Percentiles rank a stretch among this genome's conserved stretches.
Evolutionary conservation across 2,888 invertebrate genomes (phyloP).

Genomic region (Balanococcus diminutus): DNA sequence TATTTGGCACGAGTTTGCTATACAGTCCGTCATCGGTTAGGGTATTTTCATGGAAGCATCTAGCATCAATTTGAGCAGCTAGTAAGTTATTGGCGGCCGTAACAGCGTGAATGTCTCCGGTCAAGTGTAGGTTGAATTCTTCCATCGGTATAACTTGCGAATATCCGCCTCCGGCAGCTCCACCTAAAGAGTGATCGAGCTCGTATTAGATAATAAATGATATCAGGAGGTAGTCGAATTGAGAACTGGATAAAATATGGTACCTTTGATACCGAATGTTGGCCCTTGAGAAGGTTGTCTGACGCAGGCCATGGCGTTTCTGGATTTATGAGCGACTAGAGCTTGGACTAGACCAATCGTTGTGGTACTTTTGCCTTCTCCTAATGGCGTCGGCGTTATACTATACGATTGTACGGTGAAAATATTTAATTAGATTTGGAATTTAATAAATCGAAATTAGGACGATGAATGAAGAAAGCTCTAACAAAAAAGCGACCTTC

Average conservation of each 20-base stretch:
- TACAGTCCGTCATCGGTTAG: constrained; percentile 86
- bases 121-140: constrained; percentile 97
- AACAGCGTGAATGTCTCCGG: constrained; percentile 98
- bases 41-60: constrained; percentile 95
- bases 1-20: constrained; percentile 83
- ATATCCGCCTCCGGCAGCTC: constrained; percentile 98
- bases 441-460: too few species aligned
- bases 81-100: constrained; percentile 95
- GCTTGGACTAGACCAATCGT: constrained; percentile 92
- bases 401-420: too few species aligned
- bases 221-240: too few species aligned
- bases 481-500: background rate
- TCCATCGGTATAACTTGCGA: constrained; percentile 99
- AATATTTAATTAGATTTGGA: too few species aligned
- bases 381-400: constrained; percentile 98
- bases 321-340: constrained; percentile 79
- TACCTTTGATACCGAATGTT: constrained; percentile 95
- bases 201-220: background rate
- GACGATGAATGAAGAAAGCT: too few species aligned
- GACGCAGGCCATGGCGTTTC: constrained; percentile 90
- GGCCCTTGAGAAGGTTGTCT: constrained; percentile 99
- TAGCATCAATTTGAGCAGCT: constrained; percentile 96
- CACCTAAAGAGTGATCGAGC: constrained; percentile 68
- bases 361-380: constrained; percentile 98
- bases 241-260: too few species aligned